phyloP scores from a whole-genome alignment of 2,888 invertebrate genomes.

The Noctua janthe region DNA sequence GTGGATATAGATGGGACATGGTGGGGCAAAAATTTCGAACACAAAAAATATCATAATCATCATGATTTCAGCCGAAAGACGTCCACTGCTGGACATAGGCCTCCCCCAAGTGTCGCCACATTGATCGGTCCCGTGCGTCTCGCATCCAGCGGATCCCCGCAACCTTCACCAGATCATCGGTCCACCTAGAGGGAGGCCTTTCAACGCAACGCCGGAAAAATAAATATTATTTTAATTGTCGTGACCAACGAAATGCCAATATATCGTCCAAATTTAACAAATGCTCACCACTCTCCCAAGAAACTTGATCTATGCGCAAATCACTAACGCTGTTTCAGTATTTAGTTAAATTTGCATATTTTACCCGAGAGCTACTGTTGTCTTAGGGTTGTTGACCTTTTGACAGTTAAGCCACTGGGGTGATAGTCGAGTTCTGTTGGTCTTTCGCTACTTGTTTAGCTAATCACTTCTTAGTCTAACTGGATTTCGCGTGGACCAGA shows the following conservation, averaged over 20 bases:
- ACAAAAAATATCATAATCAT: background rate
- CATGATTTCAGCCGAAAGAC: no score
- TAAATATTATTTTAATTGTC: no score
- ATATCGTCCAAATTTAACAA: background rate
- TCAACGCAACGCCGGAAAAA: no score
- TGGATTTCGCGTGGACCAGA: slow-evolving; percentile 29
- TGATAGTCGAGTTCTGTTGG: slow-evolving; percentile 53
- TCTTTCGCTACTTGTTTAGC: slow-evolving; percentile 44
- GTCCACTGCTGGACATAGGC: no score
- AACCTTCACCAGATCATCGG: no score
- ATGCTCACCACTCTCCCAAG: background rate
- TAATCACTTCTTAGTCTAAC: slow-evolving; percentile 38
- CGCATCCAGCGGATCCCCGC: no score
- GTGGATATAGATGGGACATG: slow-evolving; percentile 13
- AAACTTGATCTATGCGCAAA: slow-evolving; percentile 56
- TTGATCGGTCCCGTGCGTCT: no score
- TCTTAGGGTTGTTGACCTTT: slow-evolving; percentile 70
- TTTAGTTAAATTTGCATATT: slow-evolving; percentile 72
- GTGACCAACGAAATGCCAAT: no score
- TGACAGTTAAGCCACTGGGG: slow-evolving; percentile 57
- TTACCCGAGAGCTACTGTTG: slow-evolving; percentile 57
- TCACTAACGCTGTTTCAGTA: slow-evolving; percentile 62
- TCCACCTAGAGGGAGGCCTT: no score
- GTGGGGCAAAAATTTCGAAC: background rate
- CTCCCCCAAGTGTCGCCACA: no score